Evolutionary conservation across 2,797 vertebrate genomes (phyloP).

Genomic region (Melanotaenia trifasciata): DNA sequence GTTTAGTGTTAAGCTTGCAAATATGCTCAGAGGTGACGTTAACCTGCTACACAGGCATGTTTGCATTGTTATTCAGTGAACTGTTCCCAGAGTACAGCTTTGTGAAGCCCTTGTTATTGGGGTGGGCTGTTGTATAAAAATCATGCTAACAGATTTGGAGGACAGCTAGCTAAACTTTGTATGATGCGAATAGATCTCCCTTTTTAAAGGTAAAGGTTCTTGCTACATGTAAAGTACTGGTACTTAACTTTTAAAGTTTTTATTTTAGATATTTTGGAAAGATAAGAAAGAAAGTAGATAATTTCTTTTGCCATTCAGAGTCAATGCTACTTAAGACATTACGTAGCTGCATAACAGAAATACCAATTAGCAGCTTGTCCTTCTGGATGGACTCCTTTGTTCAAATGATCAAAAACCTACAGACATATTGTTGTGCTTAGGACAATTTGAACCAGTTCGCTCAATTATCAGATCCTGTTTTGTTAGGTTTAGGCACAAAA

Average conservation of each 20-base stretch:
- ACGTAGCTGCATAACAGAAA: neutral
- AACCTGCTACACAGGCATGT: neutral
- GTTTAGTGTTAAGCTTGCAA: conserved; percentile 5
- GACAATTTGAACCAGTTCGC: neutral
- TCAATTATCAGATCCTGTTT: neutral
- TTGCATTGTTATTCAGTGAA: neutral
- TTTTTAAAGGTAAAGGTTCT: neutral
- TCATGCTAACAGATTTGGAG: neutral
- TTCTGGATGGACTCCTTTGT: too few species aligned
- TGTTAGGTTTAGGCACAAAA: neutral
- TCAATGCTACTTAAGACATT: neutral
- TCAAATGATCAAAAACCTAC: neutral
- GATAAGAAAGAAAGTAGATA: neutral
- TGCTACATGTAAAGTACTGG: neutral
- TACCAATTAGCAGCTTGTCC: too few species aligned
- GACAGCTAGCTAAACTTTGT: neutral
- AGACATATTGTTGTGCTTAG: neutral
- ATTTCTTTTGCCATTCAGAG: neutral
- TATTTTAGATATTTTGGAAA: neutral
- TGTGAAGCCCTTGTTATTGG: neutral
- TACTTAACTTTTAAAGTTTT: neutral
- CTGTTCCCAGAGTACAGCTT: neutral
- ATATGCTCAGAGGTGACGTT: neutral
- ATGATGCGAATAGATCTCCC: neutral
- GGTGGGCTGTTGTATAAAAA: neutral